A percentile compares a stretch with the other conserved stretches of the same genome.
phyloP scores from a whole-genome alignment of 2,888 invertebrate species.

The Furcula furcula region DNA sequence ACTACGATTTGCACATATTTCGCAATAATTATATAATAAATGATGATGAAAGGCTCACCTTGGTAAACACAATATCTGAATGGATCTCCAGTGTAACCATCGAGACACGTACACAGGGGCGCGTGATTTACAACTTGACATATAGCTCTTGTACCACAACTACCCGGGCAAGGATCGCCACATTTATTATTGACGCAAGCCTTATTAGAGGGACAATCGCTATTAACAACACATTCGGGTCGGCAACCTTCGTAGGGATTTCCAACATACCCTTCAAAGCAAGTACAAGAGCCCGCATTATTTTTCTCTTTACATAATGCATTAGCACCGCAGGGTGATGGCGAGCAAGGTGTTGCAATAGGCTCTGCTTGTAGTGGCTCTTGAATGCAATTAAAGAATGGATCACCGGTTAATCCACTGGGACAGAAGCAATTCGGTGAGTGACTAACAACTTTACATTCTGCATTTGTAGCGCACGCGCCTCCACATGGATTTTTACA shows the following conservation, averaged over 20 bases:
- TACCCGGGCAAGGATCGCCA: conserved; percentile 89
- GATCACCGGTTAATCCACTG: conserved; percentile 87
- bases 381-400: conserved; percentile 84
- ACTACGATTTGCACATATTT: too few relatives aligned
- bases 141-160: conserved; percentile 87
- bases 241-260: conserved; percentile 90
- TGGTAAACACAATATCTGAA: conserved; percentile 84
- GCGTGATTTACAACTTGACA: conserved; percentile 88
- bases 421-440: conserved; percentile 88
- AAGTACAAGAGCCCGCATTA: conserved; percentile 85
- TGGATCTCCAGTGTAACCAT: conserved; percentile 88
- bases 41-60: conserved; percentile 42
- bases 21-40: too few relatives aligned
- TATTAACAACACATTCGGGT: conserved; percentile 87
- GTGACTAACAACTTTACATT: conserved; percentile 89
- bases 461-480: conserved; percentile 86
- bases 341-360: conserved; percentile 80
- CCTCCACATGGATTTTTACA: conserved; percentile 89
- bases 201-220: conserved; percentile 86
- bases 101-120: conserved; percentile 85
- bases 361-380: conserved; percentile 55
- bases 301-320: conserved; percentile 84
- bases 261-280: conserved; percentile 86
- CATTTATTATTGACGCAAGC: conserved; percentile 89
- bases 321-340: conserved; percentile 84